Base-by-base conservation (phyloP, 1,140 invertebrate genomes). In the Drosophila nannoptera region DNA sequence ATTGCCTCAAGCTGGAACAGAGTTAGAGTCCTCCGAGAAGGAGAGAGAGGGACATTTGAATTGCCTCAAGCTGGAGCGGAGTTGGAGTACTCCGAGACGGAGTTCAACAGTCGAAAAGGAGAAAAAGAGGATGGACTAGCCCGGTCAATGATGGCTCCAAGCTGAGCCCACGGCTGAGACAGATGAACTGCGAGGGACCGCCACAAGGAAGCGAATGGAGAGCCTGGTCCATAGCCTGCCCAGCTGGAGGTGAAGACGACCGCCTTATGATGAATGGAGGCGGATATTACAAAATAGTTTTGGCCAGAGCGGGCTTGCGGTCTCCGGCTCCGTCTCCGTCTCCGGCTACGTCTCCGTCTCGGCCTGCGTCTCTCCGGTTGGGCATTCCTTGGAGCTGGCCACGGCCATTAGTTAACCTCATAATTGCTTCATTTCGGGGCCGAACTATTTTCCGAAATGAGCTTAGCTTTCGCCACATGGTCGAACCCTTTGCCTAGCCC, bases 401-500 rank as follows among this genome's bases (percentile, higher is more conserved):
- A 83, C 67, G 77, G 50, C 80, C 83, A 87, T 87, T 87, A 87
- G 84, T 75, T 66, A 66, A 87, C 86, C 83, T 87, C 77, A 87
- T 87, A 87, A 87, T 83, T 83, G 83, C 83, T 87, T 83, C 73
- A 87, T 70, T 80, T 69, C 29, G 32, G 33, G 22, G 16, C 45
- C 22, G 22, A 86, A 86, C 81, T 86, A 86, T 86, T 86, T 86
- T 86, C 54, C 31, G 16, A 75, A 75, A 68, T 66, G 63, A 54
- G 68, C 60, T 32, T 22, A 63, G 84, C 54, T 72, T 67, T 70
- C 9, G 42, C 38, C 54, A 45, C n/a, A 33, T 33, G 49, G 11
- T 29, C 35, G 36, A 64, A 63, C 60, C 67, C 55, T 70, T 70
- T 70, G 22, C 12, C 22, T 29, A 60, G 46, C 45, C 14, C 46